Conservation (phyloP, 23 tunicate species). For the Botrylloides violaceus region DNA sequence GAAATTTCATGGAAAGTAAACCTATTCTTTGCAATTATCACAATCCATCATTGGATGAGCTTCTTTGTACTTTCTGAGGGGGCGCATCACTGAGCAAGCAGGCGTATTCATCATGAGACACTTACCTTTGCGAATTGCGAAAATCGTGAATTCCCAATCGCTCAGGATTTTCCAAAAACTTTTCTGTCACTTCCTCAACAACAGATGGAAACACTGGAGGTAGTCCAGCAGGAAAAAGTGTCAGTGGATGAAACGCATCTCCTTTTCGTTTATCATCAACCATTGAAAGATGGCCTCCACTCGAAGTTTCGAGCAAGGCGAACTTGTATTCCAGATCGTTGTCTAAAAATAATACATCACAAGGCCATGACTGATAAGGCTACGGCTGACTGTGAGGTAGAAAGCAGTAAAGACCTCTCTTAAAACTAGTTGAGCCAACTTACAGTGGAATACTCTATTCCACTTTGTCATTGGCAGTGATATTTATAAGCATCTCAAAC, state of each 20-base stretch:
- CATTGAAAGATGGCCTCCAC: slow-evolving; percentile 9
- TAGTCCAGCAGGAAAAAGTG: slow-evolving; percentile 35
- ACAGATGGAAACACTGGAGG: slow-evolving; percentile 31
- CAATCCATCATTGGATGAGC: too few species aligned
- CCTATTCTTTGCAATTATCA: too few species aligned
- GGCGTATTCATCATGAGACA: too few species aligned
- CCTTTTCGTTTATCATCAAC: slow-evolving; percentile 1
- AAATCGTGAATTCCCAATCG: slow-evolving; percentile 29
- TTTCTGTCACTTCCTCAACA: slow-evolving; percentile 15
- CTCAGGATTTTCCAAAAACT: slow-evolving; percentile 30
- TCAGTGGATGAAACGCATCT: slow-evolving; percentile 5
- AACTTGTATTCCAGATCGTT: slow-evolving; percentile 11
- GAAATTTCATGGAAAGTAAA: not conserved
- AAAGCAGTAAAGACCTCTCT: not conserved
- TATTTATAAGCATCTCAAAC: too few species aligned
- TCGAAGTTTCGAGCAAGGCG: slow-evolving; percentile 23
- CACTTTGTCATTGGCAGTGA: too few species aligned
- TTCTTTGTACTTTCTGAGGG: too few species aligned
- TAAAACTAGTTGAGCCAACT: too few species aligned
- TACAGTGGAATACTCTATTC: too few species aligned
- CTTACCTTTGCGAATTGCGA: slow-evolving; percentile 23
- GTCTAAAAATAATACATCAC: not conserved
- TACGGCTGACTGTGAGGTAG: too few species aligned
- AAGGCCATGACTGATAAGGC: too few species aligned
- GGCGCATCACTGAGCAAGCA: too few species aligned